phyloP scores from a whole-genome alignment of 2,113 vertebrate genomes.

The Phodopus roborovskii region DNA sequence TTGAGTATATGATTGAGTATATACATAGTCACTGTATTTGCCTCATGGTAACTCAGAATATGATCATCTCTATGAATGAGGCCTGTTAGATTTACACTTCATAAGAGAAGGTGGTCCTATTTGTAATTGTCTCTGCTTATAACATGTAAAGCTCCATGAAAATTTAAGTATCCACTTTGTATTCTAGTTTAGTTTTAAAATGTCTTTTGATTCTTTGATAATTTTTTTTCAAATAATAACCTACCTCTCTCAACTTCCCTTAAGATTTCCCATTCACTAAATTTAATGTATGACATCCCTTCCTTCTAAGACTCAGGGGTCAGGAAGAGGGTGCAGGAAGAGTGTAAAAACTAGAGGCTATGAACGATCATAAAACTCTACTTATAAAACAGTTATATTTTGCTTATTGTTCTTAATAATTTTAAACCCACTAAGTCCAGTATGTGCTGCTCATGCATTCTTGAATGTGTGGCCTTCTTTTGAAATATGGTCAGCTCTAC shows the following conservation, averaged over 20 bases:
- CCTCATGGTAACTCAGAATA: not conserved
- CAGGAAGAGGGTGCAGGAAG: not conserved
- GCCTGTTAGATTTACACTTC: not conserved
- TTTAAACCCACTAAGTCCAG: not conserved
- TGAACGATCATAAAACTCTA: not conserved
- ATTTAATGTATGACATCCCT: not conserved
- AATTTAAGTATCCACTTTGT: not conserved
- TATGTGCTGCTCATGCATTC: not conserved
- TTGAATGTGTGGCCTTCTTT: not conserved
- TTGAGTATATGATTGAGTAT: not conserved
- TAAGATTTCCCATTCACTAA: too few species aligned
- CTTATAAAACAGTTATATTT: not conserved
- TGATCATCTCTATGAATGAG: not conserved
- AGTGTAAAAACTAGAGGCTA: not conserved
- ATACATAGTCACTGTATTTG: not conserved
- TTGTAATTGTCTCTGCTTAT: not conserved
- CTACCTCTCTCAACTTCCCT: not conserved
- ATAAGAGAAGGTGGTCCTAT: not conserved
- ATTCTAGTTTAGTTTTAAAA: not conserved
- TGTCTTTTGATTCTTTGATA: not conserved
- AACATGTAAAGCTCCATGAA: constrained; percentile 2
- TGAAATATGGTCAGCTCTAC: not conserved
- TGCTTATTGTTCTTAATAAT: not conserved
- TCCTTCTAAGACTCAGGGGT: not conserved
- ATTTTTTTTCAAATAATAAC: not conserved